Evolutionary conservation across 2,113 vertebrate species (phyloP), one percentile per base, ranked within the genome.

Genomic region (Actenoides hombroni): DNA sequence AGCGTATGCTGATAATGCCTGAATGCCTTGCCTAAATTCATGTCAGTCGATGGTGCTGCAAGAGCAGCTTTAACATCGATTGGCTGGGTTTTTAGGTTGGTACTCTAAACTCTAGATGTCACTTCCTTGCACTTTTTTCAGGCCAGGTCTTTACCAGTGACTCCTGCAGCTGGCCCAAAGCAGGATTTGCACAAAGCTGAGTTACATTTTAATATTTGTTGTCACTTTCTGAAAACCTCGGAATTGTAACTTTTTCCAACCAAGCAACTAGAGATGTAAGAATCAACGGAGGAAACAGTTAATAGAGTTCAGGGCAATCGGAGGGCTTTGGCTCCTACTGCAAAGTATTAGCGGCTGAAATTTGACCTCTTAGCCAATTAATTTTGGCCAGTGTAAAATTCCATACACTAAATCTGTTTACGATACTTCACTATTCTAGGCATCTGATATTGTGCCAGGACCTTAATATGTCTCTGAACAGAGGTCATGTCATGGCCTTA

Each of bases 321-420:
- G 83, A 94, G 92, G 91, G 86, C 84, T 92, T 92, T 96, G 97
- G 96, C 95, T 97, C 12, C 76, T 93, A 76, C 93, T 94, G 83
- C 90, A 95, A 96, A 96, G 96, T 97, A 97, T 97, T 97, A 97
- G 94, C 56, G 1, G 71, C 91, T 97, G 96, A 94, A 97, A 98
- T 94, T 85, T 95, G 95, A 98, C 97, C 94, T 95, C 88, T 76
- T 92, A 95, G 85, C 96, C 97, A 97, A 97, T 97, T 98, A 97
- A 97, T 97, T 97, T 97, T 97, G 97, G 94, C 91, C 96, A 95
- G 96, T 97, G 94, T 97, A 97, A 97, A 96, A 97, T 97, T 97
- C 96, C 94, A 93, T 97, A 94, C 84, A 90, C 94, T 97, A 94
- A 96, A 96, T 96, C 96, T 97, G 97, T 97, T 98, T 96, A 97